A percentile compares a stretch with the other conserved stretches of the same genome.
These are phyloP conservation scores for Dendrolimus houi DNA, from an alignment of 2,888 invertebrate genomes.

Conservation along the genomic window DNA sequence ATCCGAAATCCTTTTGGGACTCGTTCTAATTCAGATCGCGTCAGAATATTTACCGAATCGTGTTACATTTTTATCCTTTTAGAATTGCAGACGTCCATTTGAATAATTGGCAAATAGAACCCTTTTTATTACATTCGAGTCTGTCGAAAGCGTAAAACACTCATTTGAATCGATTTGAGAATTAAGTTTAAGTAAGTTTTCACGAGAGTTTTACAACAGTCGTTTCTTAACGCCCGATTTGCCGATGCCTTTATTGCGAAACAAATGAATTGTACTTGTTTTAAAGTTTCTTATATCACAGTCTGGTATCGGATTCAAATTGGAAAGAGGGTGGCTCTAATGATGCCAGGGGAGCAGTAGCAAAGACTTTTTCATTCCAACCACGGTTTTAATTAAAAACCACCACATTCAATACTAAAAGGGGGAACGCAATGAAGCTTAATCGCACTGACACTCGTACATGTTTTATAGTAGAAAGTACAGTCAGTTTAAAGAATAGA, in stretches of 20 bases:
- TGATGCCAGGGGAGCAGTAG: constrained; percentile 11
- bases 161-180: constrained; percentile 28
- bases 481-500: too few relatives aligned
- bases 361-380: constrained; percentile 54
- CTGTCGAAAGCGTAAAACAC: constrained; percentile 31
- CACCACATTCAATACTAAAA: constrained; percentile 30
- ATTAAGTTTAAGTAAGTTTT: constrained; percentile 30
- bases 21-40: constrained; percentile 44
- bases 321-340: constrained; percentile 23
- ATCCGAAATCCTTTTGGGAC: constrained; percentile 36
- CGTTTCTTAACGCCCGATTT: constrained; percentile 34
- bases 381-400: constrained; percentile 58
- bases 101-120: constrained; percentile 46
- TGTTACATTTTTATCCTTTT: constrained; percentile 43
- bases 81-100: constrained; percentile 37
- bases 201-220: constrained; percentile 21
- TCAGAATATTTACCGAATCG: constrained; percentile 41
- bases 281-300: constrained; percentile 51
- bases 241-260: constrained; percentile 45
- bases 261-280: constrained; percentile 59
- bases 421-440: constrained; percentile 10
- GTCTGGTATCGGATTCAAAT: constrained; percentile 41
- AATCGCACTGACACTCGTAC: neutral
- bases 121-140: constrained; percentile 27
- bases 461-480: neutral